phyloP scores from a whole-genome alignment of 2,797 vertebrate genomes.

The Gymnodraco acuticeps region DNA sequence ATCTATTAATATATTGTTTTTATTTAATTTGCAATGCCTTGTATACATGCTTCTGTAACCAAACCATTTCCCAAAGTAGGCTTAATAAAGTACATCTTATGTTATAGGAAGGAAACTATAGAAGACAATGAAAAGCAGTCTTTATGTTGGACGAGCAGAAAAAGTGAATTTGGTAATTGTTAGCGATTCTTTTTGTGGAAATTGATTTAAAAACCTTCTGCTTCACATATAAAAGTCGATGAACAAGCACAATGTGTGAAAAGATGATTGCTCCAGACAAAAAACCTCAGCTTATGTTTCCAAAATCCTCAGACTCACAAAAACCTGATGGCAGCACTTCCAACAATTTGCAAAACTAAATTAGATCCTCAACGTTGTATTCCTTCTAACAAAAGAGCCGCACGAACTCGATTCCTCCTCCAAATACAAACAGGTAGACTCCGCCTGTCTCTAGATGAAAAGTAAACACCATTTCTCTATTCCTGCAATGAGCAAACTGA shows the following conservation, averaged over 20 bases:
- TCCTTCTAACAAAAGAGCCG: neutral
- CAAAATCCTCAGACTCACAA: neutral
- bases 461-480: slow-evolving; percentile 25
- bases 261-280: neutral
- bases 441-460: slow-evolving; percentile 38
- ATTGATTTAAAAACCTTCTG: too few species aligned
- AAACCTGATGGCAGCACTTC: slow-evolving; percentile 11
- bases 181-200: too few species aligned
- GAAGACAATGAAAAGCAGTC: neutral
- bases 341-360: neutral
- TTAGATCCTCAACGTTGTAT: neutral
- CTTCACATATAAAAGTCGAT: neutral
- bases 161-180: neutral
- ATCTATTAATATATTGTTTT: too few species aligned
- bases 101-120: neutral
- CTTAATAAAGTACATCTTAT: too few species aligned
- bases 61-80: too few species aligned
- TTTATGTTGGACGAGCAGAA: neutral
- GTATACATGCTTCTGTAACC: too few species aligned
- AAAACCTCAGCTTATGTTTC: neutral
- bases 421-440: slow-evolving; percentile 32
- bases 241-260: neutral
- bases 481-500: slow-evolving; percentile 20
- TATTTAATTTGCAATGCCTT: too few species aligned
- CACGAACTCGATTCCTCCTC: neutral